phyloP scores from a whole-genome alignment of 2,888 invertebrate genomes.

The Ochropacha duplaris region DNA sequence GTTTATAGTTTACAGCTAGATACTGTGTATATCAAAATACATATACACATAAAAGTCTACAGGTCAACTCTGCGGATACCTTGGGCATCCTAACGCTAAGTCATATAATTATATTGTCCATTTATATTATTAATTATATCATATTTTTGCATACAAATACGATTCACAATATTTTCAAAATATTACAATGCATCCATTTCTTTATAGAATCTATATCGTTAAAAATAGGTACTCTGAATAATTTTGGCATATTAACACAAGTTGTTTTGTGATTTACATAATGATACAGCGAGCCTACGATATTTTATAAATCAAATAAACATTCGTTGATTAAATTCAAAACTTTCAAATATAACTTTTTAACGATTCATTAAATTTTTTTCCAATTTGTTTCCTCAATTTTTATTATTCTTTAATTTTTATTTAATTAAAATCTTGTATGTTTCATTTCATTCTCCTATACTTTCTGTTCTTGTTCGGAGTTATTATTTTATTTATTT shows the following conservation, averaged over 20 bases:
- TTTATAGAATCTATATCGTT: conserved; percentile 48
- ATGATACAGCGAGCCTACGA: conserved; percentile 59
- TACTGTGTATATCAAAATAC: conserved; percentile 42
- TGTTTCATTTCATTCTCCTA: conserved; percentile 63
- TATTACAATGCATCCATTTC: conserved; percentile 70
- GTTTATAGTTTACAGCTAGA: conserved; percentile 76
- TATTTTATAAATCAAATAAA: conserved; percentile 33
- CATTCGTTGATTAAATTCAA: conserved; percentile 53
- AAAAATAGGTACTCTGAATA: conserved; percentile 58
- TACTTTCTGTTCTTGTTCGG: conserved; percentile 69
- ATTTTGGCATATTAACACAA: conserved; percentile 59
- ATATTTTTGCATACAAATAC: conserved; percentile 76
- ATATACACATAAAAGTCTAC: conserved; percentile 65
- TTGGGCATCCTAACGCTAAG: conserved; percentile 82
- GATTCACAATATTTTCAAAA: conserved; percentile 63
- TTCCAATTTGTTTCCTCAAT: conserved; percentile 45
- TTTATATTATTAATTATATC: conserved; percentile 75
- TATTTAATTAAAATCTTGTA: conserved; percentile 42
- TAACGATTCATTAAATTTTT: conserved; percentile 30
- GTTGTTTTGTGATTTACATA: conserved; percentile 43
- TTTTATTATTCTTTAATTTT: conserved; percentile 51
- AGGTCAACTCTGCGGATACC: conserved; percentile 77
- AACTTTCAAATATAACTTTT: conserved; percentile 42
- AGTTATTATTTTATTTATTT: conserved; percentile 31
- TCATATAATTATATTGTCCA: conserved; percentile 65